Base-by-base conservation (phyloP, 2,888 invertebrate species). In the Pammene aurita region DNA sequence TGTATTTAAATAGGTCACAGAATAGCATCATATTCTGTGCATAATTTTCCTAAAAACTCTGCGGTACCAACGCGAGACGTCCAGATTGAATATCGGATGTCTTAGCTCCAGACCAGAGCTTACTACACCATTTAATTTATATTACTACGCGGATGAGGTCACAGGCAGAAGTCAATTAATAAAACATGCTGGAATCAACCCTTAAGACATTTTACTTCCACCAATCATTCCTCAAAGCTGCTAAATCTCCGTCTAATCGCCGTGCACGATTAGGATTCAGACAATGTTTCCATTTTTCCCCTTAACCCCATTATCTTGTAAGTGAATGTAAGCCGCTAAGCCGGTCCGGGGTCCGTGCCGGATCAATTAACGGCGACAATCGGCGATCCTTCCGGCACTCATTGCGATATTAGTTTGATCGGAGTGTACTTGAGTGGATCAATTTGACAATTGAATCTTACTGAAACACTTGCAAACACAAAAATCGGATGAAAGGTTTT, bases 261-360 rank as follows among this genome's bases (percentile, higher is more conserved):
- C 57, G 42, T 41, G 13, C 18, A 57, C 56, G 41, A 57, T 57
- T 57, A 41, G 44, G 57, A 58, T 26, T 18, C 38, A 42, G 58
- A 54, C 62, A 63, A 68, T 69, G 65, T 70, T 60, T 56, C 66
- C 50, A 66, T 70, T 65, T 56, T 50, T 42, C 54, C 63, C 58
- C 60, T 34, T 35, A 56, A 38, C 54, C 69, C 57, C 16, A 66
- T 70, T 70, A 60, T 41, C 34, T 58, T 42, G 67, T 46, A 58
- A 66, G 66, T 66, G 66, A 58, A 60, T 66, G 58, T 52, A 60
- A 65, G 65, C 56, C 48, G 57, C 52, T 66, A 66, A 66, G 48
- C 57, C 65, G 60, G 52, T 13, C 44, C 26, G 7, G 52, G 42
- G 54, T 0, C 54, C 26, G 26, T 7, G 41, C 56, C 18, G 57